A percentile compares a stretch with the other conserved stretches of the same genome.
phyloP scores from a whole-genome alignment of 2,113 vertebrate species.

The Nettapus auritus region DNA sequence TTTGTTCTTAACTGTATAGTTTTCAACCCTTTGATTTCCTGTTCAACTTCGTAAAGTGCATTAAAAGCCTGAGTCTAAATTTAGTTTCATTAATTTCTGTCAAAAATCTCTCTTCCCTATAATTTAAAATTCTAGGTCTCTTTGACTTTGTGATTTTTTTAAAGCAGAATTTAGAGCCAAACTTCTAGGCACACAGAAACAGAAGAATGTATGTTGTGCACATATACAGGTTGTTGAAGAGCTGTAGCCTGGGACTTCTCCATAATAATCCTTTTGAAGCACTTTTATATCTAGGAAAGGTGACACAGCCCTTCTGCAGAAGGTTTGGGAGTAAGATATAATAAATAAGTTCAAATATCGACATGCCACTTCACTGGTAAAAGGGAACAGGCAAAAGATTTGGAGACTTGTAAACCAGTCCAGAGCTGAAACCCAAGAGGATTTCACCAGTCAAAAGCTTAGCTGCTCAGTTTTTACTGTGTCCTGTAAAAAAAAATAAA shows the following conservation, averaged over 20 bases:
- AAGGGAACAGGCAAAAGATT: neutral
- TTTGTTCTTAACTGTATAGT: neutral
- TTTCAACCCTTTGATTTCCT: neutral
- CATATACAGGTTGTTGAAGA: rapidly evolving
- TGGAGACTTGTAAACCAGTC: neutral
- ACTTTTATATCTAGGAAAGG: neutral
- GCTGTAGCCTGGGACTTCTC: neutral
- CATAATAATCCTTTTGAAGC: neutral
- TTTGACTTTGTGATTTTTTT: neutral
- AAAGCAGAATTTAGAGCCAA: neutral
- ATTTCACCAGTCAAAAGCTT: neutral
- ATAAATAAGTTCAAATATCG: neutral
- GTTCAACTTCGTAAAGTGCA: neutral
- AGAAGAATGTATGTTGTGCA: neutral
- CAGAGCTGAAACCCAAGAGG: neutral
- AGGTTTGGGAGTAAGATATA: neutral
- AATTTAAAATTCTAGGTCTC: neutral
- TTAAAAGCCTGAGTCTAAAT: neutral
- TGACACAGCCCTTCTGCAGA: neutral
- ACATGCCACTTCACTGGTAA: rapidly evolving
- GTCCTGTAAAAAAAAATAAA: neutral
- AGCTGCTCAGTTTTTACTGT: neutral
- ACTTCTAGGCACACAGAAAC: neutral
- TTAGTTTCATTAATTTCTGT: neutral
- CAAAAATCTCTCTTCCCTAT: neutral